Percentiles rank a stretch among this genome's conserved stretches.
These are phyloP conservation scores for Grus americana DNA, from an alignment of 2,113 vertebrate genomes.

Conservation along the genomic window DNA sequence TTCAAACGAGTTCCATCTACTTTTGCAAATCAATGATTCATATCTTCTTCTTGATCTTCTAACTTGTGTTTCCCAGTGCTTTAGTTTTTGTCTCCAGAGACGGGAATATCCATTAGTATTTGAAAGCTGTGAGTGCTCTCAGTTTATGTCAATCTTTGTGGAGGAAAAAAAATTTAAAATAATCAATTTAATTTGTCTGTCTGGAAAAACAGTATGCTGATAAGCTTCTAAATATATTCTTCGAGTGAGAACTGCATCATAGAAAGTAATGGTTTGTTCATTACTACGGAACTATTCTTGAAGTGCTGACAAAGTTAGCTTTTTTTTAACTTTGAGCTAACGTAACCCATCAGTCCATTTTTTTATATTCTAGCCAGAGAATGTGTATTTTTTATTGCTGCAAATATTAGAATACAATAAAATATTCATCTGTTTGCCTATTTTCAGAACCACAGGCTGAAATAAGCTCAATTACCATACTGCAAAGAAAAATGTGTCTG, in stretches of 20 bases:
- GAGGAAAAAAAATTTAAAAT: not conserved
- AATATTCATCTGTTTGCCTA: not conserved
- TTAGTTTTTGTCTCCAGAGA: not conserved
- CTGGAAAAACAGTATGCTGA: not conserved
- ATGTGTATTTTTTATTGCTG: not conserved
- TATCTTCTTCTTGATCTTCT: not conserved
- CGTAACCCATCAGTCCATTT: not conserved
- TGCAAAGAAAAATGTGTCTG: not conserved
- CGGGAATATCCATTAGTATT: not conserved
- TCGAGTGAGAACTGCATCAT: not conserved
- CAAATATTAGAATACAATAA: not conserved
- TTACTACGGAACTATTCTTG: not conserved
- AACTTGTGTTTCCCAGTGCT: not conserved
- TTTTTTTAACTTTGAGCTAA: not conserved
- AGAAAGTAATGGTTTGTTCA: not conserved
- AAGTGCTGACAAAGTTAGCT: not conserved
- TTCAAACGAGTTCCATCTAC: not conserved
- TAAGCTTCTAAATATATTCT: not conserved
- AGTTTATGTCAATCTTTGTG: not conserved
- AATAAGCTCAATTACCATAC: not conserved
- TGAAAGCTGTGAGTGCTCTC: not conserved
- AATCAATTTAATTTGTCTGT: not conserved
- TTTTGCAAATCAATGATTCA: not conserved
- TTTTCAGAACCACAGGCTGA: not conserved
- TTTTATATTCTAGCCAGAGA: not conserved